Base-by-base conservation (phyloP, 2,888 invertebrate genomes). In the Germaria angustata region DNA sequence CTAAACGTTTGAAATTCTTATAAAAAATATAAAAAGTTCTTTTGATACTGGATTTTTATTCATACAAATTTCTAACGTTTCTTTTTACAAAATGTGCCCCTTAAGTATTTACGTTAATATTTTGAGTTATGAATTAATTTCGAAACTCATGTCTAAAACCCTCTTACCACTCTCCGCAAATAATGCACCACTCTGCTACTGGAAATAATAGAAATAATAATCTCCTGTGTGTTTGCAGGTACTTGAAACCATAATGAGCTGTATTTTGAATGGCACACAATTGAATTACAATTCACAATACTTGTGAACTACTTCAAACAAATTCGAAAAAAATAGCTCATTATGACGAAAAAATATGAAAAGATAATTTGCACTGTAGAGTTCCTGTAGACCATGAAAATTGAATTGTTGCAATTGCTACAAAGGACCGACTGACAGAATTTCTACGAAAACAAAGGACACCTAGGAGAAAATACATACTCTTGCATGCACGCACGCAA, bases 301-400 rank as follows among this genome's bases (percentile, higher is more conserved):
- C 69, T 76, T 55, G 39, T 36, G 46, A 61, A 66, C 53, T 69
- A 72, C 80, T 71, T 72, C 51, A 72, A 72, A 66, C 51, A 61
- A 32, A 57, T 44, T 17, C 9, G 32, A 71, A 51, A 32, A 49
- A 59, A 39, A n/a, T 11, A 46, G n/a, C 32, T 22, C 15, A 63
- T 36, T 53, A 65, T 46, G 44, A 46, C 2, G 17, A 57, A 49
- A 57, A 75, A 46, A 39, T 41, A 75, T 57, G 7, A 32, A 24
- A 46, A 68, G 59, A 81, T 84, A 81, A 84, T 84, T 81, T 81
- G 76, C 79, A 73, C 76, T 68, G 59, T 68, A 72, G 34, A 68
- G 41, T 41, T 84, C 63, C 83, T 78, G 83, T 55, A 78, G 84
- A 84, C 84, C 84, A 84, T 84, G 75, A 80, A 80, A 81, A 78